phyloP scores from a whole-genome alignment of 2,797 vertebrate genomes.

The Molossus alvarezi region DNA sequence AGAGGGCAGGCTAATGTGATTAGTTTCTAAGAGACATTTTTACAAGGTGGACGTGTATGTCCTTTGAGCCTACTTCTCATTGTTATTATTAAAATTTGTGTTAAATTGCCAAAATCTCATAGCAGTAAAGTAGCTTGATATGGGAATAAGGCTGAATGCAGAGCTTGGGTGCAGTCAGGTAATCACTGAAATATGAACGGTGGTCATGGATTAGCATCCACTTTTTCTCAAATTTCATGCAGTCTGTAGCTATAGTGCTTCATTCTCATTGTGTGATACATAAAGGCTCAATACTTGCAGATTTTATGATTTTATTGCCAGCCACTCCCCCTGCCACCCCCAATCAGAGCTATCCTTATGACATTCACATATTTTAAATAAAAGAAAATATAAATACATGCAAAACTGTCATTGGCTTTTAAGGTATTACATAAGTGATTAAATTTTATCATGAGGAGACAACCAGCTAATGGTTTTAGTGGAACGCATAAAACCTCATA shows the following conservation, averaged over 20 bases:
- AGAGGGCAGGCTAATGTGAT: constrained; percentile 71
- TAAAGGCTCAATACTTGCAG: constrained; percentile 43
- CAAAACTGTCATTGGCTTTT: constrained; percentile 83
- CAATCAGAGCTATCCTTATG: constrained; percentile 75
- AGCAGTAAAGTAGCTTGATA: constrained; percentile 57
- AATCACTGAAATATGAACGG: constrained; percentile 29
- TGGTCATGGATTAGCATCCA: not conserved
- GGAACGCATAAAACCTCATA: constrained; percentile 89
- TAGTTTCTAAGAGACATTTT: constrained; percentile 68
- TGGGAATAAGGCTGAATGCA: constrained; percentile 18
- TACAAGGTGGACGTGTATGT: constrained; percentile 43
- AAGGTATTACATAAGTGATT: constrained; percentile 89
- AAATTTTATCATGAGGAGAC: constrained; percentile 90
- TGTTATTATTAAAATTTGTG: constrained; percentile 71
- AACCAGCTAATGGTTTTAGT: constrained; percentile 90
- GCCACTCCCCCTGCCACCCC: not conserved
- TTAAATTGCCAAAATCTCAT: constrained; percentile 66
- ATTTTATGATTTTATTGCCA: constrained; percentile 68
- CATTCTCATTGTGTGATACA: constrained; percentile 39
- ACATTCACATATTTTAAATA: constrained; percentile 84
- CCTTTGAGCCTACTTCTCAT: constrained; percentile 68
- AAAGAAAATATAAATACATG: constrained; percentile 89
- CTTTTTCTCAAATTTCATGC: not conserved
- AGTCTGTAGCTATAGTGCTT: not conserved
- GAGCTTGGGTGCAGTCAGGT: not conserved